Base-by-base conservation (phyloP, 2,888 invertebrate species). In the Conchocele bisecta region DNA sequence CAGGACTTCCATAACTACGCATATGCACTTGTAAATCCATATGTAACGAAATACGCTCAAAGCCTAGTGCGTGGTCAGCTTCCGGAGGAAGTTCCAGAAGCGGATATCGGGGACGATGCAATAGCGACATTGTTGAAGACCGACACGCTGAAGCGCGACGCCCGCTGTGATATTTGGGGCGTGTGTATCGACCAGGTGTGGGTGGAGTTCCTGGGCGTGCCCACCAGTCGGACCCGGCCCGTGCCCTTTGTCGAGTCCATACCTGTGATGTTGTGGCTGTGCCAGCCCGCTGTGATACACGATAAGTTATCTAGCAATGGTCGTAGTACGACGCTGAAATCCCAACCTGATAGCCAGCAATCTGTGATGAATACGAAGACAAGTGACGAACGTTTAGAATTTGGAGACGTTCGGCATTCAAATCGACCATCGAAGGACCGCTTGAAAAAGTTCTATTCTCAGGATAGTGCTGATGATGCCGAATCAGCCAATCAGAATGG, bases 151-250 rank as follows among this genome's bases (percentile, higher is more conserved):
- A 88, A 88, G 67, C 74, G 76, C 22, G 83, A 87, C 51, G 85
- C 84, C 15, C 94, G 94, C n/a, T 94, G 96, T 79, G 94, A 96
- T 83, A 94, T 98, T 13, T 98, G 98, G 93, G 96, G 96, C 89
- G 93, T 96, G 15, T 93, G 94, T 83, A 93, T 96, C 42, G 98
- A 98, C 89, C 98, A 98, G 0, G 93, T 97, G 57, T 98, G 98
- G 97, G 95, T 95, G 13, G 98, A 98, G 91, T 98, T 98, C 91
- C 93, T 94, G 73, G 97, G 97, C 6, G 95, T 96, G 0, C 93
- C 95, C 29, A 95, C 96, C 0, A 93, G 84, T 57, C 81, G 82
- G 22, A 83, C 82, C 28, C 81, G 91, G 57, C 91, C 92, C 0
- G 86, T 90, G 33, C 89, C 92, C 11, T 91, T 92, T 76, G 85